These are phyloP conservation scores for Tuberolachnus salignus DNA, from an alignment of 2,888 invertebrate species.

Conservation along the genomic window DNA sequence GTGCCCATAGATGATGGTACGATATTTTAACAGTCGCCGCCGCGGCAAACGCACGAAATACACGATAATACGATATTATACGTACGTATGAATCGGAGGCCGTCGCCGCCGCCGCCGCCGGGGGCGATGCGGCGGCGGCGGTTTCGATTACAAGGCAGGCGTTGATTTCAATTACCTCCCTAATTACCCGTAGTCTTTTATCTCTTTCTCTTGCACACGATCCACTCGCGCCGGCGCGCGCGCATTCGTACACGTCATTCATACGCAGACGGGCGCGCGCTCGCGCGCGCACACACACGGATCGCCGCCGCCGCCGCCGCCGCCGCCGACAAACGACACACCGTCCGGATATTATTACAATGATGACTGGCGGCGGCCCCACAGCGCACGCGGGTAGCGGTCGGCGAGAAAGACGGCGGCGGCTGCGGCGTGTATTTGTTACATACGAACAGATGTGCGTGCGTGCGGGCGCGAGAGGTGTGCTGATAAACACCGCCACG, in stretches of 20 bases:
- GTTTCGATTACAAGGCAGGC: constrained; percentile 54
- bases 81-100: too few species aligned
- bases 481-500: constrained; percentile 42
- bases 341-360: neutral
- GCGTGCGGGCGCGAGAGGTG: neutral
- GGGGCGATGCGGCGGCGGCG: too few species aligned
- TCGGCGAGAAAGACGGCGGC: neutral
- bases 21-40: too few species aligned
- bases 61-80: too few species aligned
- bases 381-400: too few species aligned
- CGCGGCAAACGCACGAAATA: neutral
- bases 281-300: neutral
- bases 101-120: too few species aligned
- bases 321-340: constrained; percentile 20
- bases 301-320: constrained; percentile 12
- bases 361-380: constrained; percentile 13
- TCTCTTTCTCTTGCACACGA: constrained; percentile 14
- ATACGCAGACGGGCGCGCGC: too few species aligned
- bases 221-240: neutral
- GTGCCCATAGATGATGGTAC: too few species aligned
- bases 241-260: too few species aligned
- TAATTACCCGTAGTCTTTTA: constrained; percentile 35
- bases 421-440: too few species aligned
- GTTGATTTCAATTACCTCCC: constrained; percentile 55
- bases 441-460: neutral